A percentile compares a stretch with the other conserved stretches of the same genome.
Conservation (phyloP, 2,113 vertebrate genomes). For the Gopherus evgoodei region DNA sequence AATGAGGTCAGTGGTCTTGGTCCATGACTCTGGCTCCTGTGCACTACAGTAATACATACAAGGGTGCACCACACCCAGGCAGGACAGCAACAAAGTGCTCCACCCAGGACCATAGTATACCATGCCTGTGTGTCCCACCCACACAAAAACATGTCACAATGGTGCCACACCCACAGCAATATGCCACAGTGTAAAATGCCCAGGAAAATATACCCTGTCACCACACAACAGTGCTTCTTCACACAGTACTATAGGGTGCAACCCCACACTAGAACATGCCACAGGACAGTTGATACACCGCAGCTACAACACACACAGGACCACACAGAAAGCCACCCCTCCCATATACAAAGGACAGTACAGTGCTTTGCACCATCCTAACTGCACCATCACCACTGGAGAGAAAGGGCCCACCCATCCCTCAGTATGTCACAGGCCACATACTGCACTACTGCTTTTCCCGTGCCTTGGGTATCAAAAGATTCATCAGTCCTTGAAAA, state of each 20-base stretch:
- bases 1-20: background rate
- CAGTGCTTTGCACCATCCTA: background rate
- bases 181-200: background rate
- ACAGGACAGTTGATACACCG: background rate
- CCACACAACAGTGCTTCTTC: background rate
- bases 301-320: background rate
- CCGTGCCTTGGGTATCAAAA: background rate
- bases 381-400: background rate
- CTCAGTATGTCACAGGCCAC: background rate
- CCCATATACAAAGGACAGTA: background rate
- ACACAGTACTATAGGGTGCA: background rate
- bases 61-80: background rate
- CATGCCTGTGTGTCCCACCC: background rate
- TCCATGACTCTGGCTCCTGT: background rate
- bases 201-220: background rate
- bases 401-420: background rate
- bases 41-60: background rate
- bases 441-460: background rate
- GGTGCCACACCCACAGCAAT: background rate
- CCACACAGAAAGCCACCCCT: background rate
- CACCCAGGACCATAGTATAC: background rate
- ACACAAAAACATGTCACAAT: background rate
- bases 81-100: background rate
- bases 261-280: too few species aligned
- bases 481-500: background rate